Evolutionary conservation across 2,797 vertebrate genomes (phyloP), one percentile per base, ranked within the genome.

Genomic region (Lutra lutra): DNA sequence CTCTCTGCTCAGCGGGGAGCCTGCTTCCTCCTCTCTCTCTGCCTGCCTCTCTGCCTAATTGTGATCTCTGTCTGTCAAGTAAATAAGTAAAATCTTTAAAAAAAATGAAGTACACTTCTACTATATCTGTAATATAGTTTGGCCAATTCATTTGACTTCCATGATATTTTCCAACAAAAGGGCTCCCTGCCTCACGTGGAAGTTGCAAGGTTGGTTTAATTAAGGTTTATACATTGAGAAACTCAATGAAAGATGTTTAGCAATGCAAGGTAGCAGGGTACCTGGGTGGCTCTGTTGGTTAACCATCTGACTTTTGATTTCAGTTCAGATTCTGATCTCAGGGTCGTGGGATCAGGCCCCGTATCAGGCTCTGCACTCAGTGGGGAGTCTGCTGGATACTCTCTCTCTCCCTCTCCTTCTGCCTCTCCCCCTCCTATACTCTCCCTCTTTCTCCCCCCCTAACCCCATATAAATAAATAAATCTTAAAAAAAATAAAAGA

Each of bases 201-300:
- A 93, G 46, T 78, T 96, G 60, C 58, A 80, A 96, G 29, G 14
- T 84, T 96, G 70, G 62, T 86, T 97, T 95, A 86, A 94, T 83
- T 83, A 87, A 9, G 62, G 23, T 78, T 96, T 86, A 25, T 85
- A 86, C 64, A 90, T 95, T 82, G 85, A 95, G 77, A 92, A 11
- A 25, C 46, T 93, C 51, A 78, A 35, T 82, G 29, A 60, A 92
- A 97, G 32, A 62, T 83, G 40, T 25, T 95, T 93, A 83, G 58
- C 95, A 87, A 93, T 77, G 73, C 32, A 68, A 94, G 35, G 43
- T 43, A 70, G 23, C 82, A 12, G 64, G 32, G 64, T 17, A 2
- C 17, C 15, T 68, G 32, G 32, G 32, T 35, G 64, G 64, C 32
- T 68, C 64, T 20, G 64, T 35, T 20, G 64, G 64, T 35, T n/a